Base-by-base conservation (phyloP, 2,888 invertebrate species). In the Tenthredo scrophulariae region DNA sequence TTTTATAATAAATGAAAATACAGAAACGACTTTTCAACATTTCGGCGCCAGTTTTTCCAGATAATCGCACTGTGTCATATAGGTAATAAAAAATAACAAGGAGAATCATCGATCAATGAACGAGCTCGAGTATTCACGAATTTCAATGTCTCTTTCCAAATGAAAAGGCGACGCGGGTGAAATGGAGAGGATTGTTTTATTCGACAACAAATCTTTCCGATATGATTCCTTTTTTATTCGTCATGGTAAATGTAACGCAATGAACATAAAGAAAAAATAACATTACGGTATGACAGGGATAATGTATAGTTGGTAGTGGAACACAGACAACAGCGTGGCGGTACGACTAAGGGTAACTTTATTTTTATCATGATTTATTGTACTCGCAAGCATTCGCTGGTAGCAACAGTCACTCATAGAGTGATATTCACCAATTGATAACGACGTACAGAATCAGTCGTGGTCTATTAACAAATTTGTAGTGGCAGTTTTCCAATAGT, bases 401-500 rank as follows among this genome's bases (percentile, higher is more conserved):
- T 26, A 46, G n/a, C 46, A 70, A 70, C 26, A 26, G 75, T 26
- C 43, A 37, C 37, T 37, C 37, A 37, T 37, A 2, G 13, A 40
- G 46, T 75, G n/a, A 46, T 26, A 75, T 46, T 75, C 43, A 26
- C 26, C 75, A 46, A 58, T 79, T 58, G 79, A 79, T 79, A 79
- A 79, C 65, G 26, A 43, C 65, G 18, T 43, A 37, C 54, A 22
- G 54, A 50, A 54, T 79, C 54, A 79, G 65, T 22, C 65, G 82
- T 43, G 46, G 82, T 82, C 65, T 82, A 82, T 65, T 82, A 82
- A 82, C 62, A 82, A 82, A 82, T 82, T 82, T 65, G 26, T 65
- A 65, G 29, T 82, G 82, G 26, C 82, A 82, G 65, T 82, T 82
- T 82, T 65, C 82, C 82, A 65, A 82, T 82, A 82, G 18, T n/a